Evolutionary conservation across 2,113 vertebrate genomes (phyloP).

Genomic region (Cottus gobio): DNA sequence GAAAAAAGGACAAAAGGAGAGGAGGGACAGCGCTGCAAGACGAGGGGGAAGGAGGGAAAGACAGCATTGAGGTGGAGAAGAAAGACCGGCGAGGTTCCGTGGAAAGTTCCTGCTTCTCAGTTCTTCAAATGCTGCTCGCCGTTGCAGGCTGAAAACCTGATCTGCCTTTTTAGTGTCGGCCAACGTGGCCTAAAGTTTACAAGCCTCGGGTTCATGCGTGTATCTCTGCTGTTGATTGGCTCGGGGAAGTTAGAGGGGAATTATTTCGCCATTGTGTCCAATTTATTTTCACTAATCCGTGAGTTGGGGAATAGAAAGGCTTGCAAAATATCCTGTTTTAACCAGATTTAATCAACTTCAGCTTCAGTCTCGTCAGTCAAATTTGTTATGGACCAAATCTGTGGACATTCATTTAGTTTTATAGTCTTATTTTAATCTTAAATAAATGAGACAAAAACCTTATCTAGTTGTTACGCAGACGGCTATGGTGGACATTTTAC

Average conservation of each 20-base stretch:
- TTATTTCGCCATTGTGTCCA: background rate
- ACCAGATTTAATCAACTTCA: background rate
- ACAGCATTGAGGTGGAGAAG: slow-evolving; percentile 29
- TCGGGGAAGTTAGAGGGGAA: background rate
- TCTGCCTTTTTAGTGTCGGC: background rate
- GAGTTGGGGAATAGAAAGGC: background rate
- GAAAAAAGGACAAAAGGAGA: background rate
- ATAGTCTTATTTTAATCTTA: background rate
- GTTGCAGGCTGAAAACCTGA: background rate
- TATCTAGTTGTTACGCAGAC: background rate
- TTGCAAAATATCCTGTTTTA: background rate
- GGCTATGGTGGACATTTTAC: background rate
- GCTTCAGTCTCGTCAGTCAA: background rate
- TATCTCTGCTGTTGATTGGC: background rate
- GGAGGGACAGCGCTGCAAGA: background rate
- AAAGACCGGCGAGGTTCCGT: background rate
- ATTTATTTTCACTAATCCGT: background rate
- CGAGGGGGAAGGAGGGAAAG: slow-evolving; percentile 23
- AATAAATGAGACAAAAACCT: background rate
- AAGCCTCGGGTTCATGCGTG: background rate
- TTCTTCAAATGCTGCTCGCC: background rate
- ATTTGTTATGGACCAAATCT: background rate
- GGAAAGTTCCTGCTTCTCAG: slow-evolving; percentile 22
- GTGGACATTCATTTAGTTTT: background rate
- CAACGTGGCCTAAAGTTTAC: background rate